These are phyloP conservation scores for Opisthocomus hoazin DNA, from an alignment of 2,113 vertebrate genomes.

Conservation along the genomic window DNA sequence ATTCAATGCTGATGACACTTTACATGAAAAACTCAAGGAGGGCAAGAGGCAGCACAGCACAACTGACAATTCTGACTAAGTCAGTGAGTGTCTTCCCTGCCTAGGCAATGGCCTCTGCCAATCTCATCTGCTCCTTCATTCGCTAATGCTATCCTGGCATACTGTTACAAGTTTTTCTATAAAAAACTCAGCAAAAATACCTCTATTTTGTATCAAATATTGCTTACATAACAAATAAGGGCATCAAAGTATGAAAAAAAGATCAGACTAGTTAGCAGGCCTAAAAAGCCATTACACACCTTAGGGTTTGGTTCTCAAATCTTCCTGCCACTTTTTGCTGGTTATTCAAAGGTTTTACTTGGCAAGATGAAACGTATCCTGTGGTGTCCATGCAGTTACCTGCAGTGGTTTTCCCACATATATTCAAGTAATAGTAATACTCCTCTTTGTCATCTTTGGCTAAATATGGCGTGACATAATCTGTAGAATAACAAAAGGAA, in stretches of 20 bases:
- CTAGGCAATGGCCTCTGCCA: not conserved
- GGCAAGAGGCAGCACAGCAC: not conserved
- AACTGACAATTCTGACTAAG: not conserved
- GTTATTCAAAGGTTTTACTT: constrained; percentile 65
- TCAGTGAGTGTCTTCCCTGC: not conserved
- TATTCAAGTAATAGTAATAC: constrained; percentile 86
- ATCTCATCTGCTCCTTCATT: not conserved
- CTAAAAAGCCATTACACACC: constrained; percentile 69
- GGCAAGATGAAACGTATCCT: constrained; percentile 77
- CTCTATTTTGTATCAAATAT: not conserved
- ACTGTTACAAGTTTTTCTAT: not conserved
- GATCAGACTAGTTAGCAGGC: not conserved
- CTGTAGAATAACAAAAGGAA: not conserved
- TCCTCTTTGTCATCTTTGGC: constrained; percentile 64
- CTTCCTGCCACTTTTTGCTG: constrained; percentile 80
- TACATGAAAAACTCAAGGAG: not conserved
- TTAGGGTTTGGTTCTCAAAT: constrained; percentile 83
- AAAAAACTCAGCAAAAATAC: not conserved
- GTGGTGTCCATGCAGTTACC: constrained; percentile 37
- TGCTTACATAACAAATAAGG: not conserved
- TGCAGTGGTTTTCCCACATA: constrained; percentile 72
- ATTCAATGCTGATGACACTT: not conserved
- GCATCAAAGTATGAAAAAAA: not conserved
- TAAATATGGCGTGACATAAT: constrained; percentile 53
- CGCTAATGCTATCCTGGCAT: not conserved